Base-by-base conservation (phyloP, 2,888 invertebrate genomes). In the Latheticus oryzae region DNA sequence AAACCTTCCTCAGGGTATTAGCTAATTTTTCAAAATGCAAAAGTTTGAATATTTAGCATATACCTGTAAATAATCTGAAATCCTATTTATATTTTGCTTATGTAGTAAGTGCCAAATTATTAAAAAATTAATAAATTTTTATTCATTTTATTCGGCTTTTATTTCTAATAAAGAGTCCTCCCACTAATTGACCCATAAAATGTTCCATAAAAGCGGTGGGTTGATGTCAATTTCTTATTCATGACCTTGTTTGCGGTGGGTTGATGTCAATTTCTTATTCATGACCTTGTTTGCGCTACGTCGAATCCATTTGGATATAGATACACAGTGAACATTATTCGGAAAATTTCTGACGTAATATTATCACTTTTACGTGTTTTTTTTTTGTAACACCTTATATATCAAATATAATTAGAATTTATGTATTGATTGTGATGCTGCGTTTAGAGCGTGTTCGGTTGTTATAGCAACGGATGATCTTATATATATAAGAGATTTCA, bases 251-350 rank as follows among this genome's bases (percentile, higher is more conserved):
- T 48, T 48, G 32, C 37, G 35, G n/a, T n/a, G n/a, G n/a, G n/a
- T n/a, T n/a, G n/a, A n/a, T n/a, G n/a, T 33, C 47, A 47, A 21
- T 47, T 47, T 33, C 47, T 19, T 47, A 28, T 38, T 51, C 33
- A 42, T 13, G 13, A 30, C 38, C 42, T 52, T 52, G 52, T 52
- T 52, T 52, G 38, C 42, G 42, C 30, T 15, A 42, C 52, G 52
- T 52, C 52, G 38, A 26, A 26, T 21, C 42, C 30, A 42, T 52
- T 33, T 52, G 21, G 33, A 16, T 21, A 24, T 42, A 23, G 3
- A n/a, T n/a, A n/a, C n/a, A n/a, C n/a, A n/a, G n/a, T n/a, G n/a
- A n/a, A n/a, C n/a, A n/a, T n/a, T n/a, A n/a, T n/a, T n/a, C n/a
- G n/a, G n/a, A n/a, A n/a, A n/a, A n/a, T n/a, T n/a, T n/a, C n/a